Evolutionary conservation across 2,888 invertebrate genomes (phyloP).

Genomic region (Euclidia mi): DNA sequence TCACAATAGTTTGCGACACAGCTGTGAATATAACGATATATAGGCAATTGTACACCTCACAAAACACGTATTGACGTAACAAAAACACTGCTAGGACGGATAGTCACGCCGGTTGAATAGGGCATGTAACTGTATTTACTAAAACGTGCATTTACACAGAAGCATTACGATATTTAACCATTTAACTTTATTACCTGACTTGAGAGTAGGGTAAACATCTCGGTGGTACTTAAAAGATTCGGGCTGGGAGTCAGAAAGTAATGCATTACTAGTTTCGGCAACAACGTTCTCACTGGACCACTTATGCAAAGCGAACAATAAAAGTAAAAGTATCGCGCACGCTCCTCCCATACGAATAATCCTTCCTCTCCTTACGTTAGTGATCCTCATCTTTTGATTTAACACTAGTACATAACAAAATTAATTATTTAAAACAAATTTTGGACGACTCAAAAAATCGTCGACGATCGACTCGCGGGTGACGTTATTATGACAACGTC

Average conservation of each 20-base stretch:
- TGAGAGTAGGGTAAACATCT: constrained; percentile 78
- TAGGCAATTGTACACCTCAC: constrained; percentile 36
- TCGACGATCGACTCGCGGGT: constrained; percentile 50
- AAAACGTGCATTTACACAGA: constrained; percentile 22
- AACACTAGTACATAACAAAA: constrained; percentile 60
- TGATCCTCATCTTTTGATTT: constrained; percentile 88
- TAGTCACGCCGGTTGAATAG: constrained; percentile 62
- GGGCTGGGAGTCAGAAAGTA: constrained; percentile 60
- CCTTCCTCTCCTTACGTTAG: constrained; percentile 90
- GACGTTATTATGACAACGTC: constrained; percentile 65
- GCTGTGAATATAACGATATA: constrained; percentile 37
- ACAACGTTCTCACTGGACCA: constrained; percentile 88
- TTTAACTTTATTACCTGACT: constrained; percentile 72
- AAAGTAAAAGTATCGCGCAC: constrained; percentile 88
- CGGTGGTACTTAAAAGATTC: constrained; percentile 74
- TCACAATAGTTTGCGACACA: constrained; percentile 42
- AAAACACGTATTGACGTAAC: constrained; percentile 59
- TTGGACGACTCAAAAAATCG: constrained; percentile 38
- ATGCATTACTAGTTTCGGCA: constrained; percentile 52
- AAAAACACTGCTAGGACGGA: constrained; percentile 56
- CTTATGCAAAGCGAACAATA: constrained; percentile 91
- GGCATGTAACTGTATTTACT: constrained; percentile 62
- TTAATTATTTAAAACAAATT: constrained; percentile 34
- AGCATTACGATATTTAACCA: constrained; percentile 13
- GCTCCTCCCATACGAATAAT: constrained; percentile 88